These are phyloP conservation scores for Hydrozoanthus tunicans DNA, from an alignment of 64 coral and sea anemone species.

Conservation along the genomic window DNA sequence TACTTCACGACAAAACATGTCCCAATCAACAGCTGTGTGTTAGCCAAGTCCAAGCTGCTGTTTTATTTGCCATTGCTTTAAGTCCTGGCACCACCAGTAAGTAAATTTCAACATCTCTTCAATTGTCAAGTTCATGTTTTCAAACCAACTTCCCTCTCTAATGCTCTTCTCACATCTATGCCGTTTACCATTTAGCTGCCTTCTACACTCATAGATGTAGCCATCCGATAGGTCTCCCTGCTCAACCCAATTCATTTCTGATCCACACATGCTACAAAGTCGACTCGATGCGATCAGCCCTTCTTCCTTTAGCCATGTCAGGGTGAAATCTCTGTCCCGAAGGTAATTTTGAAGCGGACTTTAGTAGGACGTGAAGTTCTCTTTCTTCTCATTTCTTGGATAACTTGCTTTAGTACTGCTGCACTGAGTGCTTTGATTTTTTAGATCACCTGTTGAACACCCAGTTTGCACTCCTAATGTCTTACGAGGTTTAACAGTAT, in stretches of 20 bases:
- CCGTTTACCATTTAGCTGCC: slow-evolving; percentile 13
- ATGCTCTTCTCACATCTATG: slow-evolving; percentile 50
- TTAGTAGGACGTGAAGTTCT: background rate
- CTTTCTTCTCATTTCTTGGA: background rate
- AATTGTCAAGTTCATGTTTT: slow-evolving; percentile 48
- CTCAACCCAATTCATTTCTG: slow-evolving; percentile 23
- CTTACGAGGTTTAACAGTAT: no score
- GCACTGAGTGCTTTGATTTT: background rate
- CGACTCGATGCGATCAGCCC: slow-evolving; percentile 22
- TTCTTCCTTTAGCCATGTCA: slow-evolving; percentile 34
- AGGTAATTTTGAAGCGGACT: slow-evolving; percentile 6
- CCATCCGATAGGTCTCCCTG: slow-evolving; percentile 37
- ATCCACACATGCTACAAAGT: slow-evolving; percentile 4
- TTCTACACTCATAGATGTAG: slow-evolving; percentile 30
- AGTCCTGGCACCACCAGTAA: slow-evolving; percentile 36
- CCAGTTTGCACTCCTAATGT: no score
- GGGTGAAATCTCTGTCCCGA: slow-evolving; percentile 15
- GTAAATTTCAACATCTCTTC: slow-evolving; percentile 49
- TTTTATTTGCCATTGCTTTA: background rate
- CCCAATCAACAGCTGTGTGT: no score
- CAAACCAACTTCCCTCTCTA: slow-evolving; percentile 62
- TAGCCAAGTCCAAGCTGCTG: no score
- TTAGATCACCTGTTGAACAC: background rate
- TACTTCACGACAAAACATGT: no score
- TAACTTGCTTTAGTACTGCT: slow-evolving; percentile 17